Percentiles rank a stretch among this genome's conserved stretches.
Evolutionary conservation across 2,113 vertebrate species (phyloP).

Genomic region (Anhinga rufa): DNA sequence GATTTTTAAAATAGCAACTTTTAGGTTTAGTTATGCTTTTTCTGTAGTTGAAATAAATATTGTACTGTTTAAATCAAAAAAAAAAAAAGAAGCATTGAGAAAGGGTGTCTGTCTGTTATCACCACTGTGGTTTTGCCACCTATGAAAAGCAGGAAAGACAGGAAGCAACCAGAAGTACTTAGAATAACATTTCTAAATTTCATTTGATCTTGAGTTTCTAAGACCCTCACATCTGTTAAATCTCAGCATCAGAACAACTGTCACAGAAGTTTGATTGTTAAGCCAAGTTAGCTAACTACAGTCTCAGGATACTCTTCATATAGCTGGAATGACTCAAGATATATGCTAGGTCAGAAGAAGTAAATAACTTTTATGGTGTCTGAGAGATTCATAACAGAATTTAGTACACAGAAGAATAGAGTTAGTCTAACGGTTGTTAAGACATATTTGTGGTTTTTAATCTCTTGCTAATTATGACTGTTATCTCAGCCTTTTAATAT

Average conservation of each 20-base stretch:
- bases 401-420: background rate
- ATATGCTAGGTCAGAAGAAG: background rate
- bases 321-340: background rate
- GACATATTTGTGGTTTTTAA: background rate
- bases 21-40: background rate
- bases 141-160: background rate
- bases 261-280: background rate
- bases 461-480: background rate
- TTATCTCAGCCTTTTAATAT: background rate
- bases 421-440: background rate
- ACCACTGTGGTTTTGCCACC: background rate
- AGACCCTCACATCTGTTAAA: background rate
- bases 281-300: background rate
- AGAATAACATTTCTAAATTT: background rate
- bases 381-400: background rate
- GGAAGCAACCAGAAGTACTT: background rate
- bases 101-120: background rate
- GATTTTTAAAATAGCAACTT: background rate
- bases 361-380: background rate
- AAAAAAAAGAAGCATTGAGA: background rate
- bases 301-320: background rate
- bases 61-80: background rate
- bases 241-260: background rate
- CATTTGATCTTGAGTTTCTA: background rate
- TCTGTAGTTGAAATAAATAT: background rate